These are phyloP conservation scores for Danio jaintianensis DNA, from an alignment of 2,797 vertebrate species.

Conservation along the genomic window DNA sequence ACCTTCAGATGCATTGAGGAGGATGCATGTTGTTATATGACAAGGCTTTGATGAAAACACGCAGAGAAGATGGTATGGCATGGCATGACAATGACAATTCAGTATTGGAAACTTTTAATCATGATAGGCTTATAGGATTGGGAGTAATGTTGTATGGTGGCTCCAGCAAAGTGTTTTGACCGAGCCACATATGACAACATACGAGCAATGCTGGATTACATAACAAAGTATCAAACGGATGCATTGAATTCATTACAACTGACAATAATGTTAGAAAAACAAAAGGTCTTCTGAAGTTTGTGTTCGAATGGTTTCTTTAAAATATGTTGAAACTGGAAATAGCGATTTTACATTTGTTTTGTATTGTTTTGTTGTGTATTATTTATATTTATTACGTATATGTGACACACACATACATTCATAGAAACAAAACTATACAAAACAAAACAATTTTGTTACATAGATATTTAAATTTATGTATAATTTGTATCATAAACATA, in stretches of 20 bases:
- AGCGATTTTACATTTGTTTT: too few relatives aligned
- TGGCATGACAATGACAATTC: slow-evolving; percentile 5
- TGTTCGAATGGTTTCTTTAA: too few relatives aligned
- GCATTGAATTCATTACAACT: not conserved
- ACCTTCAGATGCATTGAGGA: not conserved
- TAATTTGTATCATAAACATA: too few relatives aligned
- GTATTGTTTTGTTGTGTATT: too few relatives aligned
- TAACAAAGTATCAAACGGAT: not conserved
- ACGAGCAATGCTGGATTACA: not conserved
- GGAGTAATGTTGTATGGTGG: not conserved
- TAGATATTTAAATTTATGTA: too few relatives aligned
- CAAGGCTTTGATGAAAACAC: not conserved
- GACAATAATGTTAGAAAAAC: not conserved
- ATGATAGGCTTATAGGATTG: not conserved
- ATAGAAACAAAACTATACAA: too few relatives aligned
- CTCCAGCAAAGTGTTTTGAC: slow-evolving; percentile 6
- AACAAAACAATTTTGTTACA: too few relatives aligned
- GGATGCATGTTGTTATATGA: not conserved
- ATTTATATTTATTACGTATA: too few relatives aligned
- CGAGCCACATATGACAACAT: not conserved
- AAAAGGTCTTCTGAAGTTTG: not conserved
- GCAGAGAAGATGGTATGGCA: not conserved
- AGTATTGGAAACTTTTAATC: slow-evolving; percentile 24
- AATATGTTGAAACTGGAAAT: too few relatives aligned
- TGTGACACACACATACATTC: too few relatives aligned